phyloP scores from a whole-genome alignment of 2,113 vertebrate genomes.

The Syrrhaptes paradoxus region DNA sequence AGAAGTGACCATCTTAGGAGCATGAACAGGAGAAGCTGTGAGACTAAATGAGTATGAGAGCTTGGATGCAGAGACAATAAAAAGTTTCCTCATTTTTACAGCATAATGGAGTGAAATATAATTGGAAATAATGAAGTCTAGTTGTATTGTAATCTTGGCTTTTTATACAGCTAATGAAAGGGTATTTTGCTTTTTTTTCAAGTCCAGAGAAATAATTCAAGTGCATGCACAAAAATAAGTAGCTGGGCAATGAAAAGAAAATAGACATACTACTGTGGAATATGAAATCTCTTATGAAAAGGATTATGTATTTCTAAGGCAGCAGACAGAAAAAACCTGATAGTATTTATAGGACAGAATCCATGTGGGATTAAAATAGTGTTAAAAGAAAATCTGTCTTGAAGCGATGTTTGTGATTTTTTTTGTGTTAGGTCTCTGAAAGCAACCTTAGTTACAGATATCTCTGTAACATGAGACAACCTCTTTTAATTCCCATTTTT shows the following conservation, averaged over 20 bases:
- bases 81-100: background rate
- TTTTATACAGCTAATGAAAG: background rate
- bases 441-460: background rate
- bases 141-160: background rate
- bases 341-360: background rate
- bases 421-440: background rate
- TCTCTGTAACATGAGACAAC: background rate
- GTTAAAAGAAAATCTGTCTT: background rate
- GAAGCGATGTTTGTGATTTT: background rate
- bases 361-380: background rate
- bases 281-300: background rate
- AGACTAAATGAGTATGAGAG: background rate
- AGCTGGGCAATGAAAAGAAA: background rate
- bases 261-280: background rate
- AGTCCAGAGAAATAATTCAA: background rate
- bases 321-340: background rate
- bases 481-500: background rate
- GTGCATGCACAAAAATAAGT: background rate
- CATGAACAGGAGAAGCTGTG: background rate
- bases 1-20: background rate
- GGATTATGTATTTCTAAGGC: background rate
- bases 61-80: background rate
- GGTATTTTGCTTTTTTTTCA: background rate
- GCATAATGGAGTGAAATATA: background rate
- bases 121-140: background rate